These are phyloP conservation scores for Steatornis caripensis DNA, from an alignment of 2,113 vertebrate genomes.

Conservation along the genomic window DNA sequence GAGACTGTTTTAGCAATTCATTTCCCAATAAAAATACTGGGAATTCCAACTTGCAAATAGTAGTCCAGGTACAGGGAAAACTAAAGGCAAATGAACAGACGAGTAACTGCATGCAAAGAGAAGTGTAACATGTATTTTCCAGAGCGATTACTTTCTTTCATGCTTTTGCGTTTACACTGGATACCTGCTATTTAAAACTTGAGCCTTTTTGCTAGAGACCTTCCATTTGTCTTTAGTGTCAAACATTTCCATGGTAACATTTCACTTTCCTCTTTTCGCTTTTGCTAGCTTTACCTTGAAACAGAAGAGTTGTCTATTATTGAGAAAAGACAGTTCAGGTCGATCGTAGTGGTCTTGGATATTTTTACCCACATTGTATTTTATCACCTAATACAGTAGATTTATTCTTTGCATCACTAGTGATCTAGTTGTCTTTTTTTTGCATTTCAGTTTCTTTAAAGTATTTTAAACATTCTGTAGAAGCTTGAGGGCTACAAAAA, in stretches of 20 bases:
- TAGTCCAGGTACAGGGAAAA: neutral
- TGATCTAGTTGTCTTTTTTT: neutral
- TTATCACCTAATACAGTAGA: neutral
- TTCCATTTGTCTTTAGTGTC: neutral
- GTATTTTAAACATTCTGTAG: neutral
- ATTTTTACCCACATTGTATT: neutral
- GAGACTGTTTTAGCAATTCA: neutral
- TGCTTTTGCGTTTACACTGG: neutral
- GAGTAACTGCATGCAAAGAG: neutral
- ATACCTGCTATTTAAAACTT: neutral
- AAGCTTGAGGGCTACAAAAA: neutral
- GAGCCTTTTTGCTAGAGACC: neutral
- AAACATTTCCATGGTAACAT: slow-evolving; percentile 7
- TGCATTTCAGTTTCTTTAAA: neutral
- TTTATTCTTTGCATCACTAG: neutral
- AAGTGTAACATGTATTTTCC: neutral
- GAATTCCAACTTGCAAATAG: neutral
- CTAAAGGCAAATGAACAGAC: neutral
- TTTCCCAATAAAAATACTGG: neutral
- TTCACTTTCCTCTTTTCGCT: neutral
- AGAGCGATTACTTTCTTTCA: neutral
- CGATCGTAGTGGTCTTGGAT: neutral
- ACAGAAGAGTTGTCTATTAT: neutral
- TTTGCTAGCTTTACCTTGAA: neutral
- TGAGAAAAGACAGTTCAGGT: neutral